Base-by-base conservation (phyloP, 2,888 invertebrate species). In the Cephus pulcher region DNA sequence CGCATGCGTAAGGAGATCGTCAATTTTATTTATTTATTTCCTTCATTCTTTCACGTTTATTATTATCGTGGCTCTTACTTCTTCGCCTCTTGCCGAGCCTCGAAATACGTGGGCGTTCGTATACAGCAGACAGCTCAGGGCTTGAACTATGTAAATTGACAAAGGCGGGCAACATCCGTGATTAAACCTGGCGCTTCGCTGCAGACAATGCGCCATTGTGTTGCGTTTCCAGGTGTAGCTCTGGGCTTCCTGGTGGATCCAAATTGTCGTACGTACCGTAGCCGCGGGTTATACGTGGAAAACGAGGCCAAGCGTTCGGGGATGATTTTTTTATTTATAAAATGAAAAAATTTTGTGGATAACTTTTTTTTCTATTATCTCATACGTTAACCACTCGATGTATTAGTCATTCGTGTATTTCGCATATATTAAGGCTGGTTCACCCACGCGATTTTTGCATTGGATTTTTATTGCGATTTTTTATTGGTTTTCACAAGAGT, bases 91-190 rank as follows among this genome's bases (percentile, higher is more conserved):
- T 9, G 15, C 23, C 6, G 56, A 23, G 56, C 56, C 2, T 56
- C 23, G 56, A 56, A 56, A 56, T 23, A 56, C 56, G 56, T 56
- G 56, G 56, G 23, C 56, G 23, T 9, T 23, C 56, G 56, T 56
- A 23, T 23, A 23, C 9, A 23, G 23, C 40, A 23, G 23, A 56
- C 71, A 32, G n/a, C 32, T 3, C 23, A 34, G 32, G 71, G 71
- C 32, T 71, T 34, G 71, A 71, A 71, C 81, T 84, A 86, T 86
- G 86, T 83, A 86, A 86, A 88, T 88, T 85, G 89, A 88, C 88
- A 88, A 88, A 86, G 86, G 82, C 84, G 84, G 80, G 84, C 84
- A 85, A 85, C 89, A 88, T 88, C 87, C 87, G 88, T 85, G 88
- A 88, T 88, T 86, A 88, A 87, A 84, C 82, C 84, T 81, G 85